Evolutionary conservation across 2,113 vertebrate species (phyloP), one percentile per base, ranked within the genome.

Genomic region (Campylorhamphus procurvoides): DNA sequence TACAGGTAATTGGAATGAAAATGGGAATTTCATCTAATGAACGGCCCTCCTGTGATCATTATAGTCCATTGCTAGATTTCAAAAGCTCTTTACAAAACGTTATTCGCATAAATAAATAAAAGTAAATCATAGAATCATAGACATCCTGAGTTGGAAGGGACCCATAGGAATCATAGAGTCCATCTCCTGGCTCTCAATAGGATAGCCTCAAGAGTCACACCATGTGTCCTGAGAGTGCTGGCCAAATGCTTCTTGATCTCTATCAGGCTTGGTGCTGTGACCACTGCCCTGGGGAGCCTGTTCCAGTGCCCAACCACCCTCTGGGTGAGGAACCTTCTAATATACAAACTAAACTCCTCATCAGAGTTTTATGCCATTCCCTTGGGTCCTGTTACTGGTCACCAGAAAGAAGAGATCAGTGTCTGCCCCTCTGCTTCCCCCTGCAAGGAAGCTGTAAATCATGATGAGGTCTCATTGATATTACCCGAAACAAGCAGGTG

Each of bases 1-100:
- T 93, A 99, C 99, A 98, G 99, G 99, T 99, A 98, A 96, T 91
- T 35, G 74, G 52, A 84, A 56, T 63, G 63, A 28, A 55, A 89
- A 39, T 69, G 12, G 17, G 18, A 80, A 71, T 60, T 68, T 64
- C 6, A 25, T 69, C 18, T 74, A 58, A 56, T 75, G 33, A 75
- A 44, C 35, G 86, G 23, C 35, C 35, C 29, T 87, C n/a, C 35
- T 58, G 6, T 84, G 47, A 96, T 13, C 40, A 18, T 66, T 84
- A 53, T 71, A 60, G 64, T 93, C 71, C 10, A 9, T 90, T 91
- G 27, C 22, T 62, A 62, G 14, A 78, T 89, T 87, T 79, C 59
- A 94, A 18, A 23, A 91, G 28, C 12, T 67, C 40, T 55, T 28
- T 85, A 64, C 39, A 71, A 83, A 67, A 63, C 47, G 40, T 44